phyloP scores from a whole-genome alignment of 2,888 invertebrate genomes.

The Aethes cnicana region DNA sequence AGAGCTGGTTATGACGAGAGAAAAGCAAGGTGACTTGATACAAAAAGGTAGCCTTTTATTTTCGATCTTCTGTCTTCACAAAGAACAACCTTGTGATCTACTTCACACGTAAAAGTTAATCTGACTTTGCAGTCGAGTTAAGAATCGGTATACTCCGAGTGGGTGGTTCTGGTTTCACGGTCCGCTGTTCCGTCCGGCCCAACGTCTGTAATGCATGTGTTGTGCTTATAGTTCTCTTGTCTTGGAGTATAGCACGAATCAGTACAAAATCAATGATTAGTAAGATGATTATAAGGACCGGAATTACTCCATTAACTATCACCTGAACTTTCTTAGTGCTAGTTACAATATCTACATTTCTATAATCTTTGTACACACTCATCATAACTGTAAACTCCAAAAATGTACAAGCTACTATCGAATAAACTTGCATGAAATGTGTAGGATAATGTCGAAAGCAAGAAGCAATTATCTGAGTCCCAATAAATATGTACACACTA shows the following conservation, averaged over 20 bases:
- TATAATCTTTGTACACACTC: conserved; percentile 49
- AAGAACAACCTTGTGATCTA: too few relatives aligned
- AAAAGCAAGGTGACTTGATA: too few relatives aligned
- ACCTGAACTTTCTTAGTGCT: conserved; percentile 39
- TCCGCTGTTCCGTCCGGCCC: too few relatives aligned
- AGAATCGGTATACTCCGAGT: too few relatives aligned
- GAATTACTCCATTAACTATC: conserved; percentile 59
- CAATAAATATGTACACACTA: conserved; percentile 55
- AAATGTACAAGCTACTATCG: conserved; percentile 47
- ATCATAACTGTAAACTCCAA: conserved; percentile 51
- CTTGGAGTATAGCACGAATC: conserved; percentile 48
- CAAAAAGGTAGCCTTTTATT: too few relatives aligned
- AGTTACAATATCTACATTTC: conserved; percentile 15
- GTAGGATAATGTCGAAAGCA: conserved; percentile 43
- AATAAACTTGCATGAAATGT: conserved; percentile 56
- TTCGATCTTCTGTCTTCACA: too few relatives aligned
- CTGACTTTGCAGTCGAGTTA: too few relatives aligned
- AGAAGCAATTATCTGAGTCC: conserved; percentile 45
- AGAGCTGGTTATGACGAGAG: too few relatives aligned
- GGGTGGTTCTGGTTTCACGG: too few relatives aligned
- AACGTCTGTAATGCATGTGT: too few relatives aligned
- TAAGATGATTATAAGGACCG: conserved; percentile 54
- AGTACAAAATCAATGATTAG: conserved; percentile 53
- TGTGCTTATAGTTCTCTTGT: too few relatives aligned
- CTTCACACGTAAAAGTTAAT: too few relatives aligned